Conservation (phyloP, 2,113 vertebrate species). For the Platichthys stellatus region DNA sequence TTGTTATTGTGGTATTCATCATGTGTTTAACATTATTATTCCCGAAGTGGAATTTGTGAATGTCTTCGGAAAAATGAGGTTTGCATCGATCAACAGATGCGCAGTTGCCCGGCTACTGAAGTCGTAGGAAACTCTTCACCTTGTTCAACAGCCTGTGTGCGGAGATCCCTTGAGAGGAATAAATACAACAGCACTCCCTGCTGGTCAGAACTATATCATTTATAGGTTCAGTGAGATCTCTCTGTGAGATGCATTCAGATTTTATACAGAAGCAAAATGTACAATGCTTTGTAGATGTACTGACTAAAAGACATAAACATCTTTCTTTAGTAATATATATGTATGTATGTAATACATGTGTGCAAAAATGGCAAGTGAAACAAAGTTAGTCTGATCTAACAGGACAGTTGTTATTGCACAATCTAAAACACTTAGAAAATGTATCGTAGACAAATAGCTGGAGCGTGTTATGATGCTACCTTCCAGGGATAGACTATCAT, state of each 20-base stretch:
- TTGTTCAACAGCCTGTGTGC: conserved; percentile 11
- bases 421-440: no score
- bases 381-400: no score
- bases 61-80: conserved; percentile 5
- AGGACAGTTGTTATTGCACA: no score
- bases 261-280: no score
- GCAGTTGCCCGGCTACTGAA: conserved; percentile 31
- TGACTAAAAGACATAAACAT: no score
- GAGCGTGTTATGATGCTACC: no score
- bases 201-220: conserved; percentile 16
- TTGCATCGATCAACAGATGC: conserved; percentile 16
- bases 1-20: conserved; percentile 15
- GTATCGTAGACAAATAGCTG: no score
- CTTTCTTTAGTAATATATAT: no score
- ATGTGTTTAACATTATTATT: conserved; percentile 33
- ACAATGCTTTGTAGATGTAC: no score
- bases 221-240: neutral
- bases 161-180: conserved; percentile 8
- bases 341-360: no score
- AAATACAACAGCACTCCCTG: conserved; percentile 65
- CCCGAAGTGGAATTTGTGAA: conserved; percentile 39
- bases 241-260: no score
- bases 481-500: neutral
- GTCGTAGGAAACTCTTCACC: conserved; percentile 4
- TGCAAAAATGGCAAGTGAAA: no score